Percentiles rank a stretch among this genome's conserved stretches.
These are phyloP conservation scores for Microtus pennsylvanicus DNA, from an alignment of 2,113 vertebrate species.

Conservation along the genomic window DNA sequence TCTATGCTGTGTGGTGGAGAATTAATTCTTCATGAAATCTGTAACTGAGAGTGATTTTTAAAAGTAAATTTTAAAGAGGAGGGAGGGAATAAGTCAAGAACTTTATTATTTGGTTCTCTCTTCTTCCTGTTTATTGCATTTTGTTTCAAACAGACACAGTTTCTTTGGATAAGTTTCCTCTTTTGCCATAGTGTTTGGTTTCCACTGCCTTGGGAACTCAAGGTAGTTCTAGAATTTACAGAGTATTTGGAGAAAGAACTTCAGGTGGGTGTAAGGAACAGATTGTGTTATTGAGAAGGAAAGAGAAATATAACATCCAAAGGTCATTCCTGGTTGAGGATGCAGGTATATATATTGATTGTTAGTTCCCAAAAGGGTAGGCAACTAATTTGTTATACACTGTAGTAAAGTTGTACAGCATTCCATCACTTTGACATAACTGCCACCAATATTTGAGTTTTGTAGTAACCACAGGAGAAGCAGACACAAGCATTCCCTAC, in stretches of 20 bases:
- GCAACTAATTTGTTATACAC: neutral
- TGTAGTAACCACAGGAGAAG: neutral
- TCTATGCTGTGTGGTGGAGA: neutral
- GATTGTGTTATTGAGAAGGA: neutral
- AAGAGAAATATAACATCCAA: neutral
- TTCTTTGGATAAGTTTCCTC: neutral
- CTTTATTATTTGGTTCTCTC: neutral
- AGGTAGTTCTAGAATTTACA: neutral
- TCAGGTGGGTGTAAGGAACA: neutral
- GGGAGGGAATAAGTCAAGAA: neutral
- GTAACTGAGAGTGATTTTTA: neutral
- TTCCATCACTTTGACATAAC: neutral
- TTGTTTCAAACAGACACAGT: neutral
- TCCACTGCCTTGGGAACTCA: neutral
- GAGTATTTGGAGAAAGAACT: neutral
- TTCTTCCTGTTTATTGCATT: neutral
- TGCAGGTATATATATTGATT: conserved; percentile 11
- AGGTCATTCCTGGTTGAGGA: neutral
- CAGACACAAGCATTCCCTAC: neutral
- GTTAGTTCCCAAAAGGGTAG: neutral
- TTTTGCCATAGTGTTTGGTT: neutral
- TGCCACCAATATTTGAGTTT: neutral
- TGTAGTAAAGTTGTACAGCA: neutral
- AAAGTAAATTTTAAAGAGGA: neutral
- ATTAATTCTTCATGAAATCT: conserved; percentile 29